phyloP scores from a whole-genome alignment of 2,113 vertebrate species.

The Actenoides hombroni region DNA sequence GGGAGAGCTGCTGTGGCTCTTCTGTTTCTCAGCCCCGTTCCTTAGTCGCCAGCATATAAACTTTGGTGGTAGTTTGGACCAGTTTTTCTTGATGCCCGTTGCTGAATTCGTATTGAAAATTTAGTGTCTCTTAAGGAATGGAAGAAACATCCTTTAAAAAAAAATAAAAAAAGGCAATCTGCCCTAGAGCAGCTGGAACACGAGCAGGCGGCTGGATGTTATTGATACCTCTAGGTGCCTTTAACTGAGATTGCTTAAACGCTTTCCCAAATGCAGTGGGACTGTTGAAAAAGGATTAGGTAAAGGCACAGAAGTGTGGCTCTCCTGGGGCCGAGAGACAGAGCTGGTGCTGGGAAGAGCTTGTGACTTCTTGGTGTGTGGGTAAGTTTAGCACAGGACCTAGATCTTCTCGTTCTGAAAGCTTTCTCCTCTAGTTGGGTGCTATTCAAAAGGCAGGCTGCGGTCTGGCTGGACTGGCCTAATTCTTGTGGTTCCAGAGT shows the following conservation, averaged over 20 bases:
- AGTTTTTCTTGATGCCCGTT: neutral
- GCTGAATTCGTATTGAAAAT: neutral
- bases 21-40: neutral
- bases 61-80: neutral
- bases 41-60: neutral
- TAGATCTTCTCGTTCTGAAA: neutral
- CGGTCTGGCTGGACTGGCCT: neutral
- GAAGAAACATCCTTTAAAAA: neutral
- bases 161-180: neutral
- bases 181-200: neutral
- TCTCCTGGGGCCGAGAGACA: neutral
- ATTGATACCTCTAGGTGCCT: neutral
- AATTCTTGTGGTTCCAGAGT: neutral
- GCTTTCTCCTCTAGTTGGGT: neutral
- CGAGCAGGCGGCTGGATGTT: neutral
- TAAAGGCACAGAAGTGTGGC: neutral
- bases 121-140: neutral
- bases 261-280: neutral
- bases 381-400: neutral
- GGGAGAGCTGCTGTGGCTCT: neutral
- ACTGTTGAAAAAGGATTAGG: rapidly evolving
- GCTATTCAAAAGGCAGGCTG: neutral
- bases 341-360: neutral
- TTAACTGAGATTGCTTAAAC: neutral
- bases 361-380: neutral